phyloP scores from a whole-genome alignment of 1,140 invertebrate genomes.

The Sycobia sp. region DNA sequence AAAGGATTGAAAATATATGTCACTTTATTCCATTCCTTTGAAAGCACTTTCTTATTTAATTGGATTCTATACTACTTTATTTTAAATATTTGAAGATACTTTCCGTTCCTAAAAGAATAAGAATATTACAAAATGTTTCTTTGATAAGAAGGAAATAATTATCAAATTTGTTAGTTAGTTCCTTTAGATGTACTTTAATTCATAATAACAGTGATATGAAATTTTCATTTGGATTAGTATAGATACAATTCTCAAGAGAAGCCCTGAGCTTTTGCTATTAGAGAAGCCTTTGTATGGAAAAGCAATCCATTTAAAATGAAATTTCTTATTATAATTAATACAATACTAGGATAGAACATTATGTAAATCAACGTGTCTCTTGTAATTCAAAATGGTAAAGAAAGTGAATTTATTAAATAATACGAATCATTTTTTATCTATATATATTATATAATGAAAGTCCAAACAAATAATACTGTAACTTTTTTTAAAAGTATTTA shows the following conservation, averaged over 20 bases:
- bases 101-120: slow-evolving; percentile 1
- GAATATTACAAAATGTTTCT: slow-evolving; percentile 4
- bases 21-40: slow-evolving; percentile 54
- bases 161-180: slow-evolving; percentile 37
- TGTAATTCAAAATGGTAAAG: too few relatives aligned
- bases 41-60: slow-evolving; percentile 47
- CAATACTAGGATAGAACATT: too few relatives aligned
- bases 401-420: too few relatives aligned
- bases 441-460: too few relatives aligned
- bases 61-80: slow-evolving; percentile 36
- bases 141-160: too few relatives aligned
- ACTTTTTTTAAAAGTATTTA: too few relatives aligned
- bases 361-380: too few relatives aligned
- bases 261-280: slow-evolving; percentile 15
- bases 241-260: not conserved
- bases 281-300: not conserved
- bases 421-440: too few relatives aligned
- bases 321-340: slow-evolving; percentile 6
- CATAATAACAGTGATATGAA: not conserved
- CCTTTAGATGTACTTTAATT: slow-evolving; percentile 15
- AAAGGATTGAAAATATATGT: slow-evolving; percentile 28
- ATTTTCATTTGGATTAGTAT: slow-evolving; percentile 17
- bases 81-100: not conserved
- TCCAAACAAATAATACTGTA: too few relatives aligned
- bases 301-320: not conserved